phyloP scores from a whole-genome alignment of 92 coral and sea anemone genomes.

The Scolanthus callimorphus region DNA sequence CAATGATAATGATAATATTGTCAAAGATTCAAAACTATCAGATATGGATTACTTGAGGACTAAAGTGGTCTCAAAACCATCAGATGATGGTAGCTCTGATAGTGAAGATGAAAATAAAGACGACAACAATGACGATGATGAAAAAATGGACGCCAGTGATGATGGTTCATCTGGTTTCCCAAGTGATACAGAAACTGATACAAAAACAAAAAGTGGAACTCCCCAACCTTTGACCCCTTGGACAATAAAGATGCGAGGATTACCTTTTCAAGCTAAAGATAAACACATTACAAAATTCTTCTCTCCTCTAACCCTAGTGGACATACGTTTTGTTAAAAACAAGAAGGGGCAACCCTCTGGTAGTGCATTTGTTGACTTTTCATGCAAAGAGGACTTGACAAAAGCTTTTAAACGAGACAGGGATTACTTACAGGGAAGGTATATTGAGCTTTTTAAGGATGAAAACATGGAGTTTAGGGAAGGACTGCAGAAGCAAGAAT shows the following conservation, averaged over 20 bases:
- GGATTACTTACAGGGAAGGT: conserved; percentile 82
- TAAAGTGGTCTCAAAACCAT: conserved; percentile 43
- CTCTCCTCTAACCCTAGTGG: conserved; percentile 62
- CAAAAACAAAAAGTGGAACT: conserved; percentile 8
- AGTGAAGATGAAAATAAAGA: conserved; percentile 1
- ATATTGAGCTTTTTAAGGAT: conserved; percentile 89
- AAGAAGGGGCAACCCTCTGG: conserved; percentile 73
- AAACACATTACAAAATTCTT: conserved; percentile 76
- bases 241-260: conserved; percentile 87
- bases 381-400: conserved; percentile 55
- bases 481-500: conserved; percentile 4
- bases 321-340: conserved; percentile 65
- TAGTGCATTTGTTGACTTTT: conserved; percentile 86
- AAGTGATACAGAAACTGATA: not conserved
- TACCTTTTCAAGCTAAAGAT: conserved; percentile 80
- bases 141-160: conserved; percentile 4
- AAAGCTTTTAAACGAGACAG: conserved; percentile 82
- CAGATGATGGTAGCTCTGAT: not conserved
- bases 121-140: conserved; percentile 7
- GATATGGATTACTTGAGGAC: conserved; percentile 93
- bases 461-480: conserved; percentile 5
- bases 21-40: conserved; percentile 43
- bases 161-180: not conserved
- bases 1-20: conserved; percentile 23
- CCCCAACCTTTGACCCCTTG: conserved; percentile 21